Evolutionary conservation across 2,113 vertebrate genomes (phyloP).

Genomic region (Neolamprologus fasciatus): DNA sequence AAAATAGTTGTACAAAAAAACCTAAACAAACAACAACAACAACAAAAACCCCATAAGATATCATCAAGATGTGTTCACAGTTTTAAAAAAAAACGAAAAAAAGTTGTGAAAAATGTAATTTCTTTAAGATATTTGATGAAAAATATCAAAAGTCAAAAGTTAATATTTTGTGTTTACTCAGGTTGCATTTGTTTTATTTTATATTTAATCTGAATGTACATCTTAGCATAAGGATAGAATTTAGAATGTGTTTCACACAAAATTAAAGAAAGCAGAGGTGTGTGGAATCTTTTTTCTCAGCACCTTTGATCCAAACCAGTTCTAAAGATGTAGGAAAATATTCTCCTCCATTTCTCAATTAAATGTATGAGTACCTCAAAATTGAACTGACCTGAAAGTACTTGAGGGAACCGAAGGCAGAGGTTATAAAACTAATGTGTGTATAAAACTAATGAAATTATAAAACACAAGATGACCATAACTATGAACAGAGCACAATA

Average conservation of each 20-base stretch:
- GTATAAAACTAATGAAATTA: not conserved
- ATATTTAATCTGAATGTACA: not conserved
- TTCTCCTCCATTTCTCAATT: not conserved
- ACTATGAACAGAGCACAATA: not conserved
- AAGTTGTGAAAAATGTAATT: not conserved
- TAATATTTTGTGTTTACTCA: not conserved
- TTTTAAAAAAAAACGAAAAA: fast-evolving
- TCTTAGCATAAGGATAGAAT: not conserved
- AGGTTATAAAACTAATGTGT: not conserved
- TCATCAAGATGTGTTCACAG: not conserved
- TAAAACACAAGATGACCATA: not conserved
- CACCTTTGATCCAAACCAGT: not conserved
- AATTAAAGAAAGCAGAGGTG: not conserved
- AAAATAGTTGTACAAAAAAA: not conserved
- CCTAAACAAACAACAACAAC: not conserved
- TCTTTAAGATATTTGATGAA: not conserved
- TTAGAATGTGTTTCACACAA: not conserved
- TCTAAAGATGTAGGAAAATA: not conserved
- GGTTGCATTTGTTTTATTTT: not conserved
- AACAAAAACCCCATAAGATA: fast-evolving
- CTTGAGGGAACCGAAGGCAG: not conserved
- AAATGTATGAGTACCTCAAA: not conserved
- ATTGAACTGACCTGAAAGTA: not conserved
- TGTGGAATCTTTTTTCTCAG: not conserved
- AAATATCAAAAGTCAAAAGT: not conserved